Conservation (phyloP, 2,888 invertebrate species). For the Caenorhabditis afra region DNA sequence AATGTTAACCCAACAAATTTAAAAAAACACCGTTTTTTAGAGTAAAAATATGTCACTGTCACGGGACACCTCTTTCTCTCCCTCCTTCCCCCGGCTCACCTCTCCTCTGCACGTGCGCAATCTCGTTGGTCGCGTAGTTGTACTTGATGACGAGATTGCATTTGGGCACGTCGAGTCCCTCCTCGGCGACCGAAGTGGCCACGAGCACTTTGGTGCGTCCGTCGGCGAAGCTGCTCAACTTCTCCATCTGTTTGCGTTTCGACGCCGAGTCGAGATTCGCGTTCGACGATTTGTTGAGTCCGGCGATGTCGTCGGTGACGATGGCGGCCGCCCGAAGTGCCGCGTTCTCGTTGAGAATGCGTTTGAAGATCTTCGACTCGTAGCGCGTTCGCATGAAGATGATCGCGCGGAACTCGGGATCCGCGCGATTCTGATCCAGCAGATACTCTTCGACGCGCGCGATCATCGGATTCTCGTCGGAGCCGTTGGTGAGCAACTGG, state of each 20-base stretch:
- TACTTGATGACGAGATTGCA: constrained; percentile 74
- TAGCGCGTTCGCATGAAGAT: constrained; percentile 66
- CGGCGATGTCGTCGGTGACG: no score
- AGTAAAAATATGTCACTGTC: no score
- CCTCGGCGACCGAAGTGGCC: constrained; percentile 72
- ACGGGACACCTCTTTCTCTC: no score
- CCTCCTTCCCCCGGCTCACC: constrained; percentile 23
- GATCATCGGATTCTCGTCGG: constrained; percentile 39
- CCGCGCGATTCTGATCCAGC: constrained; percentile 5
- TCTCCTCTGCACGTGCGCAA: constrained; percentile 73
- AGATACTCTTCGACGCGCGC: constrained; percentile 20
- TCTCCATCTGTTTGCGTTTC: constrained; percentile 47
- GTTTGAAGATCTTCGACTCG: constrained; percentile 49
- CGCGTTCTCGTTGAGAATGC: constrained; percentile 43
- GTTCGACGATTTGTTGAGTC: constrained; percentile 43
- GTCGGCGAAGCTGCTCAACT: constrained; percentile 19
- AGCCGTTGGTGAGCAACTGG: constrained; percentile 5
- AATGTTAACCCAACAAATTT: no score
- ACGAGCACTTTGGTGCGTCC: constrained; percentile 63
- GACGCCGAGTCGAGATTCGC: constrained; percentile 4
- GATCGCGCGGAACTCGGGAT: constrained; percentile 62
- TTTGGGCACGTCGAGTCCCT: constrained; percentile 70
- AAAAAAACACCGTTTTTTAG: no score
- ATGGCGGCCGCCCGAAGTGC: no score
- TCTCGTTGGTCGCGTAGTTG: constrained; percentile 71